Evolutionary conservation across 1,140 invertebrate genomes (phyloP).

Genomic region (Chrysopa pallens): DNA sequence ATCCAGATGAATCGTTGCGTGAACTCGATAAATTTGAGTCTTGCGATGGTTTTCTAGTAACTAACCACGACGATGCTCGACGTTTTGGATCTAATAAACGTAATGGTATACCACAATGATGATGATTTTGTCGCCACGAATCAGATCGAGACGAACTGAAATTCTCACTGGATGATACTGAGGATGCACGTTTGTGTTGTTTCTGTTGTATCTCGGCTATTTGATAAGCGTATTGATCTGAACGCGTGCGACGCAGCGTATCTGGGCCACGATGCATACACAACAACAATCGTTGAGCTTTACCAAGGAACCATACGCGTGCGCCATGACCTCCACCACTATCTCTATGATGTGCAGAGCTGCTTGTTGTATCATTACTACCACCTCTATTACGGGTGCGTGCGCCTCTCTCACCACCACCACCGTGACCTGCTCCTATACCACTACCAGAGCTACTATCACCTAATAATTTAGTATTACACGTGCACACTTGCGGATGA

Average conservation of each 20-base stretch:
- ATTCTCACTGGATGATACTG: constrained; percentile 74
- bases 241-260: constrained; percentile 25
- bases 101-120: constrained; percentile 56
- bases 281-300: constrained; percentile 22
- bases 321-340: constrained; percentile 7
- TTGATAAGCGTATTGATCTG: constrained; percentile 57
- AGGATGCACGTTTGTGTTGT: constrained; percentile 55
- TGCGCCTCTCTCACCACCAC: constrained; percentile 6
- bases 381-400: constrained; percentile 10
- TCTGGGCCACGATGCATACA: constrained; percentile 16
- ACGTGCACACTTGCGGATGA: constrained; percentile 44
- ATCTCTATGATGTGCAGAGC: constrained; percentile 16
- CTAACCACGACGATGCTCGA: constrained; percentile 66
- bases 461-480: constrained; percentile 41
- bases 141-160: constrained; percentile 60
- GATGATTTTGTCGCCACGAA: constrained; percentile 66
- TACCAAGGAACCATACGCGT: constrained; percentile 26
- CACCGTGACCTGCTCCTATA: constrained; percentile 1
- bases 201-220: constrained; percentile 63
- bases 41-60: constrained; percentile 74
- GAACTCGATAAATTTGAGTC: constrained; percentile 76
- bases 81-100: constrained; percentile 54
- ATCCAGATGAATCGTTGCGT: constrained; percentile 74
- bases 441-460: constrained; percentile 19
- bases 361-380: constrained; percentile 14